Conservation (phyloP, 2,113 vertebrate species). For the Solenodon paradoxus region DNA sequence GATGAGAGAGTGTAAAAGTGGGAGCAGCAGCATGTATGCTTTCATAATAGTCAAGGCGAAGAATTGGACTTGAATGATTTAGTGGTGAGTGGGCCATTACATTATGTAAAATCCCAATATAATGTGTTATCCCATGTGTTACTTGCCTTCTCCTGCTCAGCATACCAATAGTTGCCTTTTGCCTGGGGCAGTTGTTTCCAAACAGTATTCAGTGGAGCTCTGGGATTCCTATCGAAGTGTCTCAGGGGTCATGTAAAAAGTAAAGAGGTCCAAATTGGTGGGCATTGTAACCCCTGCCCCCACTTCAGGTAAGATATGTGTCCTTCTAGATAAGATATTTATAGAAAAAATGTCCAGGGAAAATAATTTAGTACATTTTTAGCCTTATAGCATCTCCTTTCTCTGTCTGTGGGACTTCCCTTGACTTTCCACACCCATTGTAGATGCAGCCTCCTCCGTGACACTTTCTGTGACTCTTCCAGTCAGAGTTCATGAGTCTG, state of each 20-base stretch:
- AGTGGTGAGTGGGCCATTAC: background rate
- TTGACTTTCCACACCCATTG: background rate
- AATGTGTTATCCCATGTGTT: background rate
- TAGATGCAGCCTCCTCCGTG: background rate
- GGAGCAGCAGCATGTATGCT: background rate
- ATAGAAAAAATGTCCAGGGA: background rate
- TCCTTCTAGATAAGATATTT: background rate
- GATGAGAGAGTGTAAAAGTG: background rate
- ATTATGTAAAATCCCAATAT: background rate
- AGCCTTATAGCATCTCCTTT: constrained; percentile 21
- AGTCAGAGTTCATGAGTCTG: background rate
- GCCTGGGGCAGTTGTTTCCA: constrained; percentile 18
- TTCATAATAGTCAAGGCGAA: background rate
- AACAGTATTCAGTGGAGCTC: background rate
- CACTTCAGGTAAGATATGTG: constrained; percentile 17
- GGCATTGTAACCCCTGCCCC: background rate
- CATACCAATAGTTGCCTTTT: background rate
- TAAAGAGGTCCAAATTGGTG: background rate
- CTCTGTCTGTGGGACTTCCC: background rate
- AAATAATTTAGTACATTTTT: background rate
- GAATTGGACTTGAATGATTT: background rate
- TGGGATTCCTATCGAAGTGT: background rate
- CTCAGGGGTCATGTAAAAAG: background rate
- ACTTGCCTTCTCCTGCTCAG: background rate
- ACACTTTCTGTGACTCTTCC: constrained; percentile 26